Conservation (phyloP, 2,113 vertebrate species). For the Mobula hypostoma region DNA sequence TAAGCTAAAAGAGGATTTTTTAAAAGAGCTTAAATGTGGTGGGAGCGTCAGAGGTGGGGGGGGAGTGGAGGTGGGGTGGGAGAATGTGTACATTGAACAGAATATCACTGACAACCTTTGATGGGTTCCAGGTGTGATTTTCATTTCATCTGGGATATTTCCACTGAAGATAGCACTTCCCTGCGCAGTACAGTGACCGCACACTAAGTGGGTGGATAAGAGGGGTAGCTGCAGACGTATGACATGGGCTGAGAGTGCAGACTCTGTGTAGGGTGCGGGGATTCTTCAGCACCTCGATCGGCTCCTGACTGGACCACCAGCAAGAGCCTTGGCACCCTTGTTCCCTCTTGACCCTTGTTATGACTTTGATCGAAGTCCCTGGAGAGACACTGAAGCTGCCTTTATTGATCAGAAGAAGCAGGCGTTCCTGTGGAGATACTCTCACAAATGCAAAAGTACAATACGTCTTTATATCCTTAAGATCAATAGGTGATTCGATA, state of each 20-base stretch:
- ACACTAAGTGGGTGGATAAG: background rate
- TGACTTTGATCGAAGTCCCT: background rate
- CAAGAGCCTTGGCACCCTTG: background rate
- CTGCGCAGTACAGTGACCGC: background rate
- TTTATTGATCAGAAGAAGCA: no score
- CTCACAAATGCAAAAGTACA: no score
- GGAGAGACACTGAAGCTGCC: no score
- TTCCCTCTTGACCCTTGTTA: no score
- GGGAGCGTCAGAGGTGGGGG: background rate
- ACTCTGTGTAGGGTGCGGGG: background rate
- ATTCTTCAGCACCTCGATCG: background rate
- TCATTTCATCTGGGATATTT: background rate
- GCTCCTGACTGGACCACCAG: background rate
- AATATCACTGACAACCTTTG: background rate
- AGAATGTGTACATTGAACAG: background rate
- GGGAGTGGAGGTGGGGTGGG: background rate
- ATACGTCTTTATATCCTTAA: no score
- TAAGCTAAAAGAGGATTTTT: slow-evolving; percentile 1
- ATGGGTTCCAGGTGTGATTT: background rate
- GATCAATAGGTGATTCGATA: no score
- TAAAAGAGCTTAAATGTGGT: background rate
- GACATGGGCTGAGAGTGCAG: background rate
- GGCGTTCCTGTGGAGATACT: no score
- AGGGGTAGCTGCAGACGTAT: background rate
- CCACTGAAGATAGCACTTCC: background rate